phyloP scores from a whole-genome alignment of 2,888 invertebrate species.

The Epirrita christyi region DNA sequence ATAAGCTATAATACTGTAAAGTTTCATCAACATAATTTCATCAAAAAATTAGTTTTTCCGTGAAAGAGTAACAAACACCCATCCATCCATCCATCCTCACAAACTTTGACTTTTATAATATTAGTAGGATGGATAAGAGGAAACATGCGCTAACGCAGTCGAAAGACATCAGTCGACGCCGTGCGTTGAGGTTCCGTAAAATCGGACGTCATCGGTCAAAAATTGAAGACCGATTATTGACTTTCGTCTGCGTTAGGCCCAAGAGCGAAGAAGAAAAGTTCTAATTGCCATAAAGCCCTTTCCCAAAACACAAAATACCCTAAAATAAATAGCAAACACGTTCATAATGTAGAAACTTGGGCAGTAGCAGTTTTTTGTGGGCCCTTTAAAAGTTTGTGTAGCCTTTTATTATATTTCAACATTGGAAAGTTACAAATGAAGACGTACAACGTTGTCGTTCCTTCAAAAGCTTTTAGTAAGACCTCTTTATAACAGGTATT shows the following conservation, averaged over 20 bases:
- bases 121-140: no score
- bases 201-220: not conserved
- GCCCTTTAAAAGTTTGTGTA: conserved; percentile 13
- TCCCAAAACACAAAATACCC: not conserved
- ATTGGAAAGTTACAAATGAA: conserved; percentile 22
- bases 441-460: conserved; percentile 13
- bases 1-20: no score
- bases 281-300: not conserved
- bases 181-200: not conserved
- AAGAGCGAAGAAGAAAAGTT: not conserved
- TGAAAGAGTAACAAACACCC: no score
- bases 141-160: no score
- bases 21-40: no score
- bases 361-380: conserved; percentile 11
- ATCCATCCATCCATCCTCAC: no score
- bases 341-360: conserved; percentile 20
- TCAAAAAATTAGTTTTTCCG: no score
- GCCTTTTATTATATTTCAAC: conserved; percentile 19
- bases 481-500: conserved; percentile 1
- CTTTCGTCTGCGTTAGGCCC: not conserved
- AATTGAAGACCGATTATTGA: not conserved
- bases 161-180: no score
- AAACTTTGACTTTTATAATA: no score
- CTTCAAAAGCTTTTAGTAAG: conserved; percentile 17
- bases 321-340: conserved; percentile 9